Evolutionary conservation across 2,888 invertebrate species (phyloP).

Genomic region (Epistrophe eligans): DNA sequence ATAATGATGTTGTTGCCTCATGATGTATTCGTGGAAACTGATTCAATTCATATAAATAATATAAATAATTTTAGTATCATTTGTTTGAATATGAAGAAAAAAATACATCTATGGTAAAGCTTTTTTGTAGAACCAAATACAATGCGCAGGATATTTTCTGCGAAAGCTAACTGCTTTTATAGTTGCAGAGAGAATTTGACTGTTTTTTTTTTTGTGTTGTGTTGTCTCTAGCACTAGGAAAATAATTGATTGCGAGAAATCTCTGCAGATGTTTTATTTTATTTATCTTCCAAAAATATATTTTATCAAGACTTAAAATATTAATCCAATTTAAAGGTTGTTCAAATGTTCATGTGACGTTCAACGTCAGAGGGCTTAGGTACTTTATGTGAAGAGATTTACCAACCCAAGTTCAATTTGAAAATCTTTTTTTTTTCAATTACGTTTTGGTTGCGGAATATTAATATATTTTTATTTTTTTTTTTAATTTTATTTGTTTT

Average conservation of each 20-base stretch:
- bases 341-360: slow-evolving; percentile 17
- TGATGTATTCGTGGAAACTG: slow-evolving; percentile 14
- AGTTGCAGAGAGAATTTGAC: not conserved
- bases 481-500: not conserved
- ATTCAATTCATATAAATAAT: slow-evolving; percentile 4
- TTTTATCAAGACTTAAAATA: slow-evolving; percentile 8
- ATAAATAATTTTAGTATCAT: not conserved
- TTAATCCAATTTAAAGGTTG: slow-evolving; percentile 9
- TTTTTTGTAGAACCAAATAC: slow-evolving; percentile 11
- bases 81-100: not conserved
- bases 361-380: not conserved
- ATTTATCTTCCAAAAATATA: slow-evolving; percentile 20
- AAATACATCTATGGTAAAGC: not conserved
- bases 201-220: not conserved
- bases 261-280: slow-evolving; percentile 11
- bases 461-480: slow-evolving; percentile 2
- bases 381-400: not conserved
- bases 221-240: not conserved
- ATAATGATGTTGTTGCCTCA: not conserved
- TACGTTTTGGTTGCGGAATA: not conserved
- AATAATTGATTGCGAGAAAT: slow-evolving; percentile 12
- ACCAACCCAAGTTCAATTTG: not conserved
- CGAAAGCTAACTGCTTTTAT: slow-evolving; percentile 2
- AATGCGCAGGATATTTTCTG: slow-evolving; percentile 17
- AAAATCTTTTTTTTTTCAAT: not conserved